phyloP scores from a whole-genome alignment of 1,140 invertebrate species.

The Drosophila prosaltans region DNA sequence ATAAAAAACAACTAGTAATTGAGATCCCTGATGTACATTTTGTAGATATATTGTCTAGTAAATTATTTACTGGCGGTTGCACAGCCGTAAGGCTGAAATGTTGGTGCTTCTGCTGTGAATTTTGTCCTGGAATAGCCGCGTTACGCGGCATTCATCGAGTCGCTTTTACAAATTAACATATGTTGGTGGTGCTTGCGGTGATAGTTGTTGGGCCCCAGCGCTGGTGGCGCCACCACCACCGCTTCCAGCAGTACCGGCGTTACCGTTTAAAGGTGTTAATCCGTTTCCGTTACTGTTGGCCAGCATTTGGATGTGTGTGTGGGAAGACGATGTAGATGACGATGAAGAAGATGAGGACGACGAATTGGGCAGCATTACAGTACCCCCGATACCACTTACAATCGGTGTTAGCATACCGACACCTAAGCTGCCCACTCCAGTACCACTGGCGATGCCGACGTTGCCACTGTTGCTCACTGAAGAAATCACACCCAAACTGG shows the following conservation, averaged over 20 bases:
- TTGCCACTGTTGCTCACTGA: conserved; percentile 49
- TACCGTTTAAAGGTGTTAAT: conserved; percentile 55
- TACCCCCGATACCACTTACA: conserved; percentile 62
- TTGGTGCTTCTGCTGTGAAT: conserved; percentile 16
- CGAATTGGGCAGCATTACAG: conserved; percentile 73
- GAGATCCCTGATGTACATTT: conserved; percentile 18
- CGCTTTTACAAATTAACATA: conserved; percentile 92
- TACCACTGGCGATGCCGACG: conserved; percentile 41
- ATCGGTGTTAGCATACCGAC: conserved; percentile 66
- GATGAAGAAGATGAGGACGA: conserved; percentile 80
- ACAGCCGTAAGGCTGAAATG: conserved; percentile 19
- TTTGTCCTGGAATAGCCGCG: conserved; percentile 36
- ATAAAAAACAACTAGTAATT: neutral
- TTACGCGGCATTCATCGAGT: conserved; percentile 8
- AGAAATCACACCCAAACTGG: conserved; percentile 57
- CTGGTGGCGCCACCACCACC: conserved; percentile 84
- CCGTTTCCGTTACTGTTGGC: conserved; percentile 60
- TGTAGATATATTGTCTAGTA: conserved; percentile 6
- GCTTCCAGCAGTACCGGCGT: conserved; percentile 85
- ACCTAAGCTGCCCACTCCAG: conserved; percentile 51
- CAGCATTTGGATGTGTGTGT: conserved; percentile 75
- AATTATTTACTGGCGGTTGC: conserved; percentile 58
- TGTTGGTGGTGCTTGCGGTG: conserved; percentile 92
- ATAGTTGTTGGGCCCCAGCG: conserved; percentile 87
- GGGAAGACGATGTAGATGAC: conserved; percentile 80